Base-by-base conservation (phyloP, 2,888 invertebrate species). In the Pinctada fucata region DNA sequence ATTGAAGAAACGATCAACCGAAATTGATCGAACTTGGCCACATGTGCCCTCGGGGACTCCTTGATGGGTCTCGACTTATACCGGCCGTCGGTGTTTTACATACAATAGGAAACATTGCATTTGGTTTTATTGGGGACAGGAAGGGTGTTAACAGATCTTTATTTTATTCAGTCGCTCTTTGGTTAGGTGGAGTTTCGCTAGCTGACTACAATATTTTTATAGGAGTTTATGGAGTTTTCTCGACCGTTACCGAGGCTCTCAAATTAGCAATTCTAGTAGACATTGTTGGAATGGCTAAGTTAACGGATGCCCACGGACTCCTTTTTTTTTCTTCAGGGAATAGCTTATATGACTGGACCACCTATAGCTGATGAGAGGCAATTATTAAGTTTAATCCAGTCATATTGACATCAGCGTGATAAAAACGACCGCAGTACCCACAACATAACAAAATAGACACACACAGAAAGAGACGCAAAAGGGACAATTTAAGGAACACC, bases 191-290 rank as follows among this genome's bases (percentile, higher is more conserved):
- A 3, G 72, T 91, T 2, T 86, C 85, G 31, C 81, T 90, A 10
- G 68, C 86, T 16, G 63, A 78, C 0, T 78, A 90, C 47, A 82
- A 86, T 2, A 50, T 86, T 10, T 45, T 84, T 5, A 80, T 82
- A 16, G 88, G 84, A 13, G 76, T 85, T 2, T 97, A 97, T 93
- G 97, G 97, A 1, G 95, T 97, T 82, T 95, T 96, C 92, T 97
- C 97, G 85, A 96, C 97, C n/a, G 97, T 97, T 78, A 97, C 97
- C 93, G 97, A 97, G 93, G 96, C 97, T 2, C 94, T 97, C 63
- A 79, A 81, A 67, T 97, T 97, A 47, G 96, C 97, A 88, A 97
- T 98, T 82, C 94, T 97, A 75, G 97, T 97, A 76, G 96, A 97
- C 91, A 94, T 97, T 87, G 96, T 97, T 84, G 96, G 97, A n/a